phyloP scores from a whole-genome alignment of 1,140 invertebrate species.

The Drosophila watanabei region DNA sequence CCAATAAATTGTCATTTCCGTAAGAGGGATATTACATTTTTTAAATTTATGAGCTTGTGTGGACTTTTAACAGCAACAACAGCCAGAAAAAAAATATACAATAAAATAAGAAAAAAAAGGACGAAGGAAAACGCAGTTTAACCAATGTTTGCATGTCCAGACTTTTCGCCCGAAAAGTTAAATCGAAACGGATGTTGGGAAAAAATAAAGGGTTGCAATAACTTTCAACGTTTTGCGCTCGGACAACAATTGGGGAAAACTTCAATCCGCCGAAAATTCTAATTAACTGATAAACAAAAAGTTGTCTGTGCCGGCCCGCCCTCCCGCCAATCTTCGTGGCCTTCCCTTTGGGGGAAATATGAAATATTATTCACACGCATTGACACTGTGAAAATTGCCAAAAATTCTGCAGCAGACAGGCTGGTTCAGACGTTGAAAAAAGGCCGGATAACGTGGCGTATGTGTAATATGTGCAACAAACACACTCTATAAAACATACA shows the following conservation, averaged over 20 bases:
- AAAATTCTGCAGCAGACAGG: conserved; percentile 43
- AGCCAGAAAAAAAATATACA: background rate
- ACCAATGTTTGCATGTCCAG: conserved; percentile 64
- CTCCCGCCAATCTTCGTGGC: conserved; percentile 12
- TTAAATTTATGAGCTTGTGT: conserved; percentile 80
- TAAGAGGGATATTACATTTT: conserved; percentile 85
- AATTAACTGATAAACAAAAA: conserved; percentile 80
- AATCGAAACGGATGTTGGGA: conserved; percentile 71
- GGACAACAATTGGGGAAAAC: conserved; percentile 56
- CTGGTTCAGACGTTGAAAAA: conserved; percentile 47
- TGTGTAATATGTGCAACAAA: conserved; percentile 39
- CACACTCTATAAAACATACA: background rate
- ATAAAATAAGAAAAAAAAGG: conserved; percentile 20
- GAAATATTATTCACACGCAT: conserved; percentile 65
- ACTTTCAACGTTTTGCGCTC: conserved; percentile 68
- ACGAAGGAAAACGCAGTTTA: conserved; percentile 33
- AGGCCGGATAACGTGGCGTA: conserved; percentile 55
- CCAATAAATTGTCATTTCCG: conserved; percentile 85
- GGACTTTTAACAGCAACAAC: conserved; percentile 50
- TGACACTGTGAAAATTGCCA: conserved; percentile 54
- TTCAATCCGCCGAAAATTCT: conserved; percentile 62
- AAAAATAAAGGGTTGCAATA: conserved; percentile 50
- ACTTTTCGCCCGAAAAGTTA: conserved; percentile 56
- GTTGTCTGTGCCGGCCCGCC: conserved; percentile 21
- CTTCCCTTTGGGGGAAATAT: conserved; percentile 32